Evolutionary conservation across 2,888 invertebrate genomes (phyloP).

Genomic region (Drosophila limbata): DNA sequence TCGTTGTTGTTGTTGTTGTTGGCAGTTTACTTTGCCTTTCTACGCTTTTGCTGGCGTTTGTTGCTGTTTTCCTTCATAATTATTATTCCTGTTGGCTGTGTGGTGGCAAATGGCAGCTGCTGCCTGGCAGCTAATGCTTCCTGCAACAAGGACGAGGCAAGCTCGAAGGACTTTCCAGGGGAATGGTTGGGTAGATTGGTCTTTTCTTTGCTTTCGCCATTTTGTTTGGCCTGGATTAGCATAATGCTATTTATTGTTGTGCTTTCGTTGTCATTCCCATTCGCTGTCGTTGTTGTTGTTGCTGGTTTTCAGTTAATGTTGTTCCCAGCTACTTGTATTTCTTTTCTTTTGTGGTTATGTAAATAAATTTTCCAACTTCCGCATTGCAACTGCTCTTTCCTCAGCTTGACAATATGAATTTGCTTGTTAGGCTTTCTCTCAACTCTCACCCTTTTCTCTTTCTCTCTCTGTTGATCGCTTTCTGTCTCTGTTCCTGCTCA

Average conservation of each 20-base stretch:
- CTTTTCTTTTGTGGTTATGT: slow-evolving; percentile 70
- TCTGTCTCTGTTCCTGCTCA: not conserved
- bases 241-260: slow-evolving; percentile 82
- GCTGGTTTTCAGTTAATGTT: slow-evolving; percentile 69
- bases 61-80: slow-evolving; percentile 64
- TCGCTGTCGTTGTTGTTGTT: slow-evolving; percentile 40
- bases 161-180: not conserved
- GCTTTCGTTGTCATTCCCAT: slow-evolving; percentile 70
- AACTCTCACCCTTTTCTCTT: not conserved
- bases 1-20: slow-evolving; percentile 32
- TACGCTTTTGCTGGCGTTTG: slow-evolving; percentile 11
- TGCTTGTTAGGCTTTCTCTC: slow-evolving; percentile 38
- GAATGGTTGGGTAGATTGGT: slow-evolving; percentile 17
- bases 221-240: slow-evolving; percentile 81
- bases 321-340: slow-evolving; percentile 64
- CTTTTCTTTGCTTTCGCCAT: slow-evolving; percentile 77
- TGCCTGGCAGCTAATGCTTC: slow-evolving; percentile 54
- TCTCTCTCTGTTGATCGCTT: not conserved
- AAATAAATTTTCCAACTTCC: slow-evolving; percentile 69
- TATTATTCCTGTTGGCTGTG: slow-evolving; percentile 59
- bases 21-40: slow-evolving; percentile 37
- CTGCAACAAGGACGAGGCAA: slow-evolving; percentile 29
- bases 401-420: slow-evolving; percentile 43
- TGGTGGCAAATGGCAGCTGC: slow-evolving; percentile 62
- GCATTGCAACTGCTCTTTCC: slow-evolving; percentile 55